A percentile compares a stretch with the other conserved stretches of the same genome.
Evolutionary conservation across 2,888 invertebrate genomes (phyloP).

Genomic region (Entomobrya proxima): DNA sequence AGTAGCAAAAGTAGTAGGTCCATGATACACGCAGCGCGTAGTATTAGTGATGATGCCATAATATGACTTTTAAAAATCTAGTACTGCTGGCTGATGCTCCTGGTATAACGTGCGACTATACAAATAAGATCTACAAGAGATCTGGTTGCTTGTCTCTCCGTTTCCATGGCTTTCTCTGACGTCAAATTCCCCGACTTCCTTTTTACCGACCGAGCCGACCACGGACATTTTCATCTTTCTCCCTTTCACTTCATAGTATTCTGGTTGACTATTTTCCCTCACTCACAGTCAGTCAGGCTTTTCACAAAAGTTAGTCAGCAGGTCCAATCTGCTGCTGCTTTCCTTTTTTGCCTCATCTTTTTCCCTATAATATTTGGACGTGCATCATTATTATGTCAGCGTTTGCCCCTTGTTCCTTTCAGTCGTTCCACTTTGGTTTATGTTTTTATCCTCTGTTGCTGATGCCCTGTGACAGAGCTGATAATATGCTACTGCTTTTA

Average conservation of each 20-base stretch:
- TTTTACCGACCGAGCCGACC: slow-evolving; percentile 61
- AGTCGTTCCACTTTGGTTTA: slow-evolving; percentile 33
- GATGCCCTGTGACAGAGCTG: neutral
- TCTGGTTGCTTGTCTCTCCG: slow-evolving; percentile 60
- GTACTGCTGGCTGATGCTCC: neutral
- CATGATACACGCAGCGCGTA: neutral
- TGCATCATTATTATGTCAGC: slow-evolving; percentile 27
- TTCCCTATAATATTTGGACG: slow-evolving; percentile 37
- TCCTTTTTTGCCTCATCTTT: slow-evolving; percentile 35
- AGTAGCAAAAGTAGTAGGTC: neutral
- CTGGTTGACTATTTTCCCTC: slow-evolving; percentile 41
- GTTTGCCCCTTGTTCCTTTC: slow-evolving; percentile 16
- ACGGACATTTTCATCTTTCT: slow-evolving; percentile 63
- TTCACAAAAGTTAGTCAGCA: slow-evolving; percentile 42
- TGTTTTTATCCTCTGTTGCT: neutral
- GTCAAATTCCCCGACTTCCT: slow-evolving; percentile 71
- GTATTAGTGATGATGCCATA: neutral
- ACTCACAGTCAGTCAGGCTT: slow-evolving; percentile 46
- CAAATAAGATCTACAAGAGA: neutral
- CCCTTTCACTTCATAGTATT: slow-evolving; percentile 31
- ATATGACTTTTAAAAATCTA: neutral
- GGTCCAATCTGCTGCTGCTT: slow-evolving; percentile 50
- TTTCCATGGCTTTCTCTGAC: slow-evolving; percentile 73
- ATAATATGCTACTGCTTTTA: neutral
- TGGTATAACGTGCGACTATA: too few relatives aligned